These are phyloP conservation scores for Eremobia ochroleuca DNA, from an alignment of 2,888 invertebrate species.

Conservation along the genomic window DNA sequence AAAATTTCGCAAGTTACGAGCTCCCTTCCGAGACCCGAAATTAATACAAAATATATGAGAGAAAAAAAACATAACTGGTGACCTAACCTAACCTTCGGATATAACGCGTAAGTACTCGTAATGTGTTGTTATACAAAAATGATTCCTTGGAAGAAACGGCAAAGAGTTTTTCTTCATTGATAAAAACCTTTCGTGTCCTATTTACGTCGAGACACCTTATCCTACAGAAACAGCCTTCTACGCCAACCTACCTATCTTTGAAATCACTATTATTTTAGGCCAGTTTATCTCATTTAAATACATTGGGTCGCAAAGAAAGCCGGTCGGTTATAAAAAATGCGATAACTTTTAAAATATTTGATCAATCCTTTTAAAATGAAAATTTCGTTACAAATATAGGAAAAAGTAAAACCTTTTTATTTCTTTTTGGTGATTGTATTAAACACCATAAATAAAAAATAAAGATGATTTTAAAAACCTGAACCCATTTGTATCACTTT, in stretches of 20 bases:
- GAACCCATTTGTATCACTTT: too few relatives aligned
- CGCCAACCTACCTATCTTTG: background rate
- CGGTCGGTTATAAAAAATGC: too few relatives aligned
- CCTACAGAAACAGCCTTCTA: background rate
- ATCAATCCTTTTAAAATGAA: too few relatives aligned
- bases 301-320: too few relatives aligned
- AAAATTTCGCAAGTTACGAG: background rate
- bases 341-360: too few relatives aligned
- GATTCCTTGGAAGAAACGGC: background rate
- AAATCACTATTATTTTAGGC: conserved; percentile 27
- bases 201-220: background rate
- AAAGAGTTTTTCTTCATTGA: background rate
- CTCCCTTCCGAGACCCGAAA: background rate
- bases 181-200: background rate
- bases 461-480: too few relatives aligned
- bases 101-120: background rate
- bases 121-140: background rate
- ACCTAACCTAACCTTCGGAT: background rate
- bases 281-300: conserved; percentile 21
- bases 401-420: too few relatives aligned
- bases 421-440: too few relatives aligned
- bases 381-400: too few relatives aligned
- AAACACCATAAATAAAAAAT: too few relatives aligned
- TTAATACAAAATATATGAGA: background rate
- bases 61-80: background rate